Evolutionary conservation across 2,113 vertebrate genomes (phyloP).

Genomic region (Syngnathus floridae): DNA sequence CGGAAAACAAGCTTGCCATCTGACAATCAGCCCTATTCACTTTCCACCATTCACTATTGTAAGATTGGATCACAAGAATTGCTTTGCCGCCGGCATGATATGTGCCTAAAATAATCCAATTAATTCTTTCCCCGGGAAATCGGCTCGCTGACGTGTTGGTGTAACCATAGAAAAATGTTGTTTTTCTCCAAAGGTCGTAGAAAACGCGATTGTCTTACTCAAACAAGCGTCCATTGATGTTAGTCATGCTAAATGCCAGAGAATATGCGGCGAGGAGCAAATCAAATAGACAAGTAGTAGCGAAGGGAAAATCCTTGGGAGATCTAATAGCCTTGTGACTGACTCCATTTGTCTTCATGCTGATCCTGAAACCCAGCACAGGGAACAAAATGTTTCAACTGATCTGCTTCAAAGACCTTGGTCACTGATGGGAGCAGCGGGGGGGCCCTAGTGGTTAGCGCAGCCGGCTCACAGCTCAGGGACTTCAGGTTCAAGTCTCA

Average conservation of each 20-base stretch:
- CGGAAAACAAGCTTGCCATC: slow-evolving; percentile 70
- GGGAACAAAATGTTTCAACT: slow-evolving; percentile 41
- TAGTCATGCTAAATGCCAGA: slow-evolving; percentile 21
- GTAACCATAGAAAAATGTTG: slow-evolving; percentile 71
- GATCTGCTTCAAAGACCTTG: slow-evolving; percentile 2
- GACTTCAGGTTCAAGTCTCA: not conserved
- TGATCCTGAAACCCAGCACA: slow-evolving; percentile 47
- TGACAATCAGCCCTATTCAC: slow-evolving; percentile 68
- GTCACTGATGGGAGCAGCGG: not conserved
- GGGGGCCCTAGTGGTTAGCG: not conserved
- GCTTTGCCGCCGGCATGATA: slow-evolving; percentile 66
- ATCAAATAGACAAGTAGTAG: slow-evolving; percentile 31
- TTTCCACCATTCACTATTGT: slow-evolving; percentile 69
- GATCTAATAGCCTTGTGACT: slow-evolving; percentile 55
- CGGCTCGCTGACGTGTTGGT: slow-evolving; percentile 61
- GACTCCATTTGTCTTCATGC: slow-evolving; percentile 41
- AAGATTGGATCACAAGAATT: slow-evolving; percentile 72
- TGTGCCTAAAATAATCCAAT: slow-evolving; percentile 75
- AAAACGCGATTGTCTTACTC: slow-evolving; percentile 38
- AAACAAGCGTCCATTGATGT: slow-evolving; percentile 48
- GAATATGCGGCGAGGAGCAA: slow-evolving; percentile 16
- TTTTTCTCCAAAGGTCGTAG: slow-evolving; percentile 60
- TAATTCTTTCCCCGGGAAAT: slow-evolving; percentile 64
- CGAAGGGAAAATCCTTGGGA: slow-evolving; percentile 16
- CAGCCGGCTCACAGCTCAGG: not conserved